Conservation (phyloP, 1,140 invertebrate species). For the Lordiphosa mommai region DNA sequence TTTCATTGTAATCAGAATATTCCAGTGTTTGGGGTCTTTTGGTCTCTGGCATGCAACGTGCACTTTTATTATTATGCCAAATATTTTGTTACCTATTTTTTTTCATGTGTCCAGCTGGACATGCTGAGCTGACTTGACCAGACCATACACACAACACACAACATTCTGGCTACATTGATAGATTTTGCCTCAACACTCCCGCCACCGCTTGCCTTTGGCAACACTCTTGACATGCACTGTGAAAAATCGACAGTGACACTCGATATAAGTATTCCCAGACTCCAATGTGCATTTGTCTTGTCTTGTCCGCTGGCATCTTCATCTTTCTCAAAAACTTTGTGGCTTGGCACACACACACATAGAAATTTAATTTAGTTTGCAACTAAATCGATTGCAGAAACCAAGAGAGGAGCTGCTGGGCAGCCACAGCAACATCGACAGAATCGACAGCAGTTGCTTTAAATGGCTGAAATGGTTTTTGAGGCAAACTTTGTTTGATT, state of each 20-base stretch:
- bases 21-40: slow-evolving; percentile 22
- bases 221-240: slow-evolving; percentile 49
- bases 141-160: neutral
- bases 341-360: slow-evolving; percentile 29
- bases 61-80: slow-evolving; percentile 71
- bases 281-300: slow-evolving; percentile 55
- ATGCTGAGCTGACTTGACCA: neutral
- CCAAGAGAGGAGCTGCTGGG: neutral
- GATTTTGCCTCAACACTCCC: slow-evolving; percentile 20
- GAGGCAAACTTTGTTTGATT: slow-evolving; percentile 30
- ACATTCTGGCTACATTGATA: slow-evolving; percentile 38
- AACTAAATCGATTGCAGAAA: slow-evolving; percentile 63
- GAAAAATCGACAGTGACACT: slow-evolving; percentile 61
- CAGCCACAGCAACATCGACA: neutral
- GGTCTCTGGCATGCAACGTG: slow-evolving; percentile 34
- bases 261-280: slow-evolving; percentile 37
- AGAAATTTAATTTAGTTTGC: slow-evolving; percentile 67
- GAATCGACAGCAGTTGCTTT: slow-evolving; percentile 38
- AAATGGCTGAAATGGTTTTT: slow-evolving; percentile 35
- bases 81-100: slow-evolving; percentile 48
- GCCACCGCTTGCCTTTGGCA: neutral
- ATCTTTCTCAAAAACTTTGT: slow-evolving; percentile 33
- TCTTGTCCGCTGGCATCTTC: slow-evolving; percentile 24
- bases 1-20: slow-evolving; percentile 65
- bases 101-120: neutral